phyloP scores from a whole-genome alignment of 2,113 vertebrate species.

The Scomber scombrus region DNA sequence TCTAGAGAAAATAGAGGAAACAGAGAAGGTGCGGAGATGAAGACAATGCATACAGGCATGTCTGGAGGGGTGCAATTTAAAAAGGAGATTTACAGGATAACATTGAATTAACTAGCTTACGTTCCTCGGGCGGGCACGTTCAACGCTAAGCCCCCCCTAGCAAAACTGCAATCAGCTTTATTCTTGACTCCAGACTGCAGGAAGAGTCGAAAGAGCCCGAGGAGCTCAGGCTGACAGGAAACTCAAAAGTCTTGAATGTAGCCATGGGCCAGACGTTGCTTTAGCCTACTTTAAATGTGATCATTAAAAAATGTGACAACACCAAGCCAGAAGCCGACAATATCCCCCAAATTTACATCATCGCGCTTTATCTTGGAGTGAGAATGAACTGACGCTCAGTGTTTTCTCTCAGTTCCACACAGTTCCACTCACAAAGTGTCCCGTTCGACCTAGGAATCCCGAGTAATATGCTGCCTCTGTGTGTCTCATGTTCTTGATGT shows the following conservation, averaged over 20 bases:
- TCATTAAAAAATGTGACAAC: slow-evolving; percentile 59
- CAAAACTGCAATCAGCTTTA: slow-evolving; percentile 65
- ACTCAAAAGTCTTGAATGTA: slow-evolving; percentile 50
- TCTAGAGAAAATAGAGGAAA: neutral
- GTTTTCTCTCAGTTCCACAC: slow-evolving; percentile 9
- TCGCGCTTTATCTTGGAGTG: slow-evolving; percentile 31
- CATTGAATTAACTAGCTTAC: slow-evolving; percentile 64
- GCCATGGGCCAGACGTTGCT: slow-evolving; percentile 46
- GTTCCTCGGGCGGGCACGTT: slow-evolving; percentile 58
- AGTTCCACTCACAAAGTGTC: slow-evolving; percentile 2
- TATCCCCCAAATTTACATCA: slow-evolving; percentile 43
- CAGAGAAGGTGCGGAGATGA: slow-evolving; percentile 34
- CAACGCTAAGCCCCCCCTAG: slow-evolving; percentile 42
- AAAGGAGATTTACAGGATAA: slow-evolving; percentile 67
- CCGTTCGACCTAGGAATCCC: slow-evolving; percentile 30
- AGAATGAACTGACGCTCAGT: slow-evolving; percentile 7
- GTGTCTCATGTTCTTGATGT: slow-evolving; percentile 57
- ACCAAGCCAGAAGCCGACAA: slow-evolving; percentile 31
- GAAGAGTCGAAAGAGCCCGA: slow-evolving; percentile 51
- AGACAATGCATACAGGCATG: slow-evolving; percentile 60
- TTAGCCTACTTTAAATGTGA: slow-evolving; percentile 59
- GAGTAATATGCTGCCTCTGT: slow-evolving; percentile 42
- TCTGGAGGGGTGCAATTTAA: slow-evolving; percentile 65
- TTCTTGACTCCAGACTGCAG: slow-evolving; percentile 57
- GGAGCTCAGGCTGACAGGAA: slow-evolving; percentile 57